phyloP scores from a whole-genome alignment of 2,113 vertebrate genomes.

The Baryphthengus martii region DNA sequence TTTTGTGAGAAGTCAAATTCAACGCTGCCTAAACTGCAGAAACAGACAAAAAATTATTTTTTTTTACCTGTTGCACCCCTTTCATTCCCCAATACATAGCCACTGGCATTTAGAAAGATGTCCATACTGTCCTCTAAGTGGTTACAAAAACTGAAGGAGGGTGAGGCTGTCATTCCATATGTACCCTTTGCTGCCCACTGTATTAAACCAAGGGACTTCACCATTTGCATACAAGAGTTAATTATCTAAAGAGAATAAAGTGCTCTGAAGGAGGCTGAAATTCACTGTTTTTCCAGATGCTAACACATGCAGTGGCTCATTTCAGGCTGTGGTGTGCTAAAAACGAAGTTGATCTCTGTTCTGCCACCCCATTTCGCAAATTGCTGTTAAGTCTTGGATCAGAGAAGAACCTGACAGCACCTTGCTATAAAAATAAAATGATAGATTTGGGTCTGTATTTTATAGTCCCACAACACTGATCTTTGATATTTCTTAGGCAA shows the following conservation, averaged over 20 bases:
- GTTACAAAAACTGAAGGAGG: not conserved
- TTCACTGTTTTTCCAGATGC: not conserved
- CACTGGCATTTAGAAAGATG: not conserved
- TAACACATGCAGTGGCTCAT: not conserved
- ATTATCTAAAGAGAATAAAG: not conserved
- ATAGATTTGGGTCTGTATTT: conserved; percentile 21
- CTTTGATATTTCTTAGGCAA: conserved; percentile 32
- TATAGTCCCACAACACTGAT: not conserved
- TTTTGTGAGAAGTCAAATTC: not conserved
- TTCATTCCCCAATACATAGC: not conserved
- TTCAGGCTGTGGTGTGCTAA: not conserved
- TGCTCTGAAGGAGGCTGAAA: not conserved
- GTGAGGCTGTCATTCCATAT: not conserved
- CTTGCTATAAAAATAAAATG: not conserved
- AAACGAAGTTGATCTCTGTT: conserved; percentile 3
- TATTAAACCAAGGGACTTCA: not conserved
- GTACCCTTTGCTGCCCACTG: not conserved
- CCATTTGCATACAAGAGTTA: rapidly evolving
- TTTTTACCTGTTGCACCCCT: not conserved
- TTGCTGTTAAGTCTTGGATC: not conserved
- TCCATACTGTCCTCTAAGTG: not conserved
- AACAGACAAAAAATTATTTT: not conserved
- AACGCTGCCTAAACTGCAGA: not conserved
- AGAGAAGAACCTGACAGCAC: not conserved
- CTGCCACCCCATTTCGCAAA: not conserved